A percentile compares a stretch with the other conserved stretches of the same genome.
Conservation (phyloP, 2,888 invertebrate genomes). For the Taenaris catops region DNA sequence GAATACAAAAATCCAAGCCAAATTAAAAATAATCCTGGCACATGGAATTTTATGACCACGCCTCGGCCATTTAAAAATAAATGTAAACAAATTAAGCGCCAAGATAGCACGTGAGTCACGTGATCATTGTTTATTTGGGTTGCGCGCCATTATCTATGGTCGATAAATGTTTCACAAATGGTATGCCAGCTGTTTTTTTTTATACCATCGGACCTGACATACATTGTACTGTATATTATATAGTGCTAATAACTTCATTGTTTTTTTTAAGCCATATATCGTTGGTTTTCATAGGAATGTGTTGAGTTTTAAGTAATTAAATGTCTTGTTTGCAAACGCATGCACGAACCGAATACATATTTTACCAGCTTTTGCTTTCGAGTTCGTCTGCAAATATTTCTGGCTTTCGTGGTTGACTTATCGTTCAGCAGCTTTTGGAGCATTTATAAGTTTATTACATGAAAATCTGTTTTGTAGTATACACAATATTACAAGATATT, state of each 20-base stretch:
- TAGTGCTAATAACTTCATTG: not conserved
- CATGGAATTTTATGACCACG: conserved; percentile 21
- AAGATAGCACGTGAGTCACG: conserved; percentile 41
- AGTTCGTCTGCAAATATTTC: too few species aligned
- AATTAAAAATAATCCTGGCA: conserved; percentile 4
- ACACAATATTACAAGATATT: too few species aligned
- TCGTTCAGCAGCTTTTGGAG: too few species aligned
- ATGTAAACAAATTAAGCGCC: conserved; percentile 53
- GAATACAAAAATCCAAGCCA: conserved; percentile 1
- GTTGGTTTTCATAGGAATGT: too few species aligned
- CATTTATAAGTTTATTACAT: too few species aligned
- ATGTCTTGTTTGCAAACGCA: too few species aligned
- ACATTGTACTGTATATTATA: not conserved
- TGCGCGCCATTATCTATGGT: conserved; percentile 8
- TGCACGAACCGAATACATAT: too few species aligned
- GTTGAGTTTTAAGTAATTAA: too few species aligned
- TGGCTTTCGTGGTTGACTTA: too few species aligned
- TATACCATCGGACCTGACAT: not conserved
- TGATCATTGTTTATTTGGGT: conserved; percentile 41
- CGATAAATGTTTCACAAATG: not conserved
- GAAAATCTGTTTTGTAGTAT: too few species aligned
- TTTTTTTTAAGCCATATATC: not conserved
- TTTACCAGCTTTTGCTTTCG: too few species aligned
- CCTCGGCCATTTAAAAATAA: conserved; percentile 44
- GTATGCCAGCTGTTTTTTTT: not conserved